A percentile compares a stretch with the other conserved stretches of the same genome.
Evolutionary conservation across 2,113 vertebrate species (phyloP).

Genomic region (Eolophus roseicapilla): DNA sequence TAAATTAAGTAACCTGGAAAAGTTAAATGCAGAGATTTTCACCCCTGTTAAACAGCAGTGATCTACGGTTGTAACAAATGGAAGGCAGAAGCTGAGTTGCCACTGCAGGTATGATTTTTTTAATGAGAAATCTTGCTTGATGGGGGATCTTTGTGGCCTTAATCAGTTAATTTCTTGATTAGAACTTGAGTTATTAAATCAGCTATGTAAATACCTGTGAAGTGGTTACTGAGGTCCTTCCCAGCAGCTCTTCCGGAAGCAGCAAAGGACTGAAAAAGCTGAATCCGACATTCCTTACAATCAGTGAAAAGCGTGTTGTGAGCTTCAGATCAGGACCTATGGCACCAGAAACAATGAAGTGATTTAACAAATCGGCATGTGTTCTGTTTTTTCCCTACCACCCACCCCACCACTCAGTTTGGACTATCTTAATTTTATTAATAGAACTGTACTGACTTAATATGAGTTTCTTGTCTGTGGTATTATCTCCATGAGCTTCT

Average conservation of each 20-base stretch:
- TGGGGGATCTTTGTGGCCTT: background rate
- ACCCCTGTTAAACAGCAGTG: background rate
- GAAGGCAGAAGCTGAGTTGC: background rate
- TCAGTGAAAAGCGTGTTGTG: background rate
- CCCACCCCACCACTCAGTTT: background rate
- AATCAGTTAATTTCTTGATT: background rate
- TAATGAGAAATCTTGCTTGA: background rate
- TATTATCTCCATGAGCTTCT: background rate
- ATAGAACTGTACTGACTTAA: background rate
- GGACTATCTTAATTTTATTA: background rate
- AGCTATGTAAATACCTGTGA: background rate
- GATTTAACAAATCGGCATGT: background rate
- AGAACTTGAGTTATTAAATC: background rate
- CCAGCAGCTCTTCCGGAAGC: background rate
- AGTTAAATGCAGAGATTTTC: background rate
- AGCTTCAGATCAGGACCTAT: background rate
- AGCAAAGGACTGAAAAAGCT: background rate
- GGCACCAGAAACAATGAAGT: background rate
- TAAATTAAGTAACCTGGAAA: background rate
- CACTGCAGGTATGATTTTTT: background rate
- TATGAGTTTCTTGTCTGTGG: background rate
- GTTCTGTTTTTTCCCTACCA: background rate
- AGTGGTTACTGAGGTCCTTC: background rate
- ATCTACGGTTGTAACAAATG: background rate
- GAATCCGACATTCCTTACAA: background rate